phyloP scores from a whole-genome alignment of 1,140 invertebrate genomes.

The Orchestia grillus region DNA sequence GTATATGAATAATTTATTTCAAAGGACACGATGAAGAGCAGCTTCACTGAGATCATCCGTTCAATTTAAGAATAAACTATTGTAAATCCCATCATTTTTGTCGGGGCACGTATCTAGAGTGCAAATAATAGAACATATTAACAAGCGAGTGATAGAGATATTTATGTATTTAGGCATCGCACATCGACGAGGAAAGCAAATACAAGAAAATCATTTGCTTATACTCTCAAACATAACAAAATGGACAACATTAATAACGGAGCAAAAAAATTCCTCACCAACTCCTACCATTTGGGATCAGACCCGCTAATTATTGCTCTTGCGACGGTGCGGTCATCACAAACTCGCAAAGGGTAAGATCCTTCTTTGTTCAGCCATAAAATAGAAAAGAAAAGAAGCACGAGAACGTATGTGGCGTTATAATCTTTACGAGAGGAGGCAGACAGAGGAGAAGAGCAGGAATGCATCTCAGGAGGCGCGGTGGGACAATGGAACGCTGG shows the following conservation, averaged over 20 bases:
- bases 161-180: not conserved
- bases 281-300: not conserved
- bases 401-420: not conserved
- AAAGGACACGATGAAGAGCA: no score
- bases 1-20: no score
- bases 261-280: not conserved
- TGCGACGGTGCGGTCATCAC: not conserved
- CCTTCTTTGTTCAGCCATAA: not conserved
- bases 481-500: not conserved
- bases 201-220: not conserved
- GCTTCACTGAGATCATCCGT: no score
- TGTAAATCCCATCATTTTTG: no score
- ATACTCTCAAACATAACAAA: not conserved
- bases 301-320: not conserved
- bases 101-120: no score
- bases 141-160: not conserved
- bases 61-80: no score
- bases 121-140: not conserved
- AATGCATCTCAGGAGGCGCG: not conserved
- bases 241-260: not conserved
- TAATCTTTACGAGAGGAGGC: not conserved
- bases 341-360: not conserved
- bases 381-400: not conserved
- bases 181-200: not conserved
- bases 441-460: not conserved